These are phyloP conservation scores for Silvanus unidentatus DNA, from an alignment of 2,888 invertebrate genomes.

Conservation along the genomic window DNA sequence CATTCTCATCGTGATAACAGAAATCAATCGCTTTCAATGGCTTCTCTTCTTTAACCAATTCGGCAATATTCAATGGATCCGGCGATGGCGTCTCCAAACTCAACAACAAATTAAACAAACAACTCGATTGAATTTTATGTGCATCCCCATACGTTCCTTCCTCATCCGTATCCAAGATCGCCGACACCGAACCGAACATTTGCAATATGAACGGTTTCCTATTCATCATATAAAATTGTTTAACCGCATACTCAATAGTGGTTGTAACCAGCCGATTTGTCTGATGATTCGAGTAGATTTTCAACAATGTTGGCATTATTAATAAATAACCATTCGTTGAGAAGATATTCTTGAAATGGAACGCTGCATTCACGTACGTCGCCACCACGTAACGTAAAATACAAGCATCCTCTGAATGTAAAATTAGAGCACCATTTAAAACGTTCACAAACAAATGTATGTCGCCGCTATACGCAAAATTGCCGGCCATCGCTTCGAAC, in stretches of 20 bases:
- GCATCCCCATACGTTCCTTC: constrained; percentile 84
- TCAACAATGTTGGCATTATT: constrained; percentile 95
- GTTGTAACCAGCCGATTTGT: constrained; percentile 92
- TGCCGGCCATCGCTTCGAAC: constrained; percentile 97
- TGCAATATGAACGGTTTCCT: constrained; percentile 97
- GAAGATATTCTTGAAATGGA: constrained; percentile 98
- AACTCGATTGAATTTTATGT: constrained; percentile 79
- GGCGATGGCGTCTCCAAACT: constrained; percentile 92
- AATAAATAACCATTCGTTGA: constrained; percentile 95
- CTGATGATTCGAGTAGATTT: constrained; percentile 96
- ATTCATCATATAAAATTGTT: constrained; percentile 97
- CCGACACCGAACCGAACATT: constrained; percentile 98
- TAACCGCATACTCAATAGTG: constrained; percentile 95
- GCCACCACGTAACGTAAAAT: constrained; percentile 94
- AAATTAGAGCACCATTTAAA: constrained; percentile 89
- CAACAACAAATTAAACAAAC: constrained; percentile 83
- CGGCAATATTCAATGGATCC: constrained; percentile 89
- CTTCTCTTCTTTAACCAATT: constrained; percentile 84
- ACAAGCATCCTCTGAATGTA: constrained; percentile 95
- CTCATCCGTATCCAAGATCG: constrained; percentile 88
- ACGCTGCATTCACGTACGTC: constrained; percentile 94
- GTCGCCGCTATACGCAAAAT: constrained; percentile 94
- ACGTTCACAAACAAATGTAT: constrained; percentile 97
- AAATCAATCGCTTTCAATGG: constrained; percentile 94
- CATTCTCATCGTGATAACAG: constrained; percentile 97